Base-by-base conservation (phyloP, 2,113 vertebrate genomes). In the Emydocephalus ijimae region DNA sequence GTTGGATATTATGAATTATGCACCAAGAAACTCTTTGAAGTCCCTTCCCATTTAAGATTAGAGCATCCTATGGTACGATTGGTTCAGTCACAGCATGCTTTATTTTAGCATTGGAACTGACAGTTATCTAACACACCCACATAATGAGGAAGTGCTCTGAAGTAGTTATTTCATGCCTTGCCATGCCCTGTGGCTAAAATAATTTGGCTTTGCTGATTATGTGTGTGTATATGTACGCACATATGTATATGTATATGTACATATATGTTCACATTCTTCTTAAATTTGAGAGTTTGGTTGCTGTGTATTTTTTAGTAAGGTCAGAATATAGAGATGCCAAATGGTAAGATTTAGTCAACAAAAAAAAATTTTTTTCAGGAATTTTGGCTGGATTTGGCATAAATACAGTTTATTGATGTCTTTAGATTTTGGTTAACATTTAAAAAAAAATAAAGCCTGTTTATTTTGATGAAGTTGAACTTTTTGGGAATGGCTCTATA, bases 101-200 rank as follows among this genome's bases (percentile, higher is more conserved):
- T 96, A 96, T 97, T 98, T 97, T 96, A 97, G 95, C 87, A 91
- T 95, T 96, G 94, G 96, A 97, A 96, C 95, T 97, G 97, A 98
- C 97, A 97, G 97, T 97, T 98, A 98, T 96, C 97, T 98, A 97
- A 97, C 96, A 97, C 97, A 97, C 97, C 97, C 97, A 97, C 97
- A 97, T 43, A 43, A 43, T 0, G 95, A 97, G 96, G 96, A 98
- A 98, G 96, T 98, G 94, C 95, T 97, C 95, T 92, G 96, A 97
- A 97, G 96, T 96, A 97, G 97, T 97, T 98, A 97, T 97, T 98
- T 98, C 97, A 97, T 98, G 96, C 95, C 95, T 96, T 97, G 97
- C 97, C 97, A 97, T 98, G 97, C 97, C 97, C 97, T 96, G 96
- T 97, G 97, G 97, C 97, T 97, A 97, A 94, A 97, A 96, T 95